Percentiles rank a stretch among this genome's conserved stretches.
phyloP scores from a whole-genome alignment of 1,140 invertebrate species.

The Bilobella aurantiaca region DNA sequence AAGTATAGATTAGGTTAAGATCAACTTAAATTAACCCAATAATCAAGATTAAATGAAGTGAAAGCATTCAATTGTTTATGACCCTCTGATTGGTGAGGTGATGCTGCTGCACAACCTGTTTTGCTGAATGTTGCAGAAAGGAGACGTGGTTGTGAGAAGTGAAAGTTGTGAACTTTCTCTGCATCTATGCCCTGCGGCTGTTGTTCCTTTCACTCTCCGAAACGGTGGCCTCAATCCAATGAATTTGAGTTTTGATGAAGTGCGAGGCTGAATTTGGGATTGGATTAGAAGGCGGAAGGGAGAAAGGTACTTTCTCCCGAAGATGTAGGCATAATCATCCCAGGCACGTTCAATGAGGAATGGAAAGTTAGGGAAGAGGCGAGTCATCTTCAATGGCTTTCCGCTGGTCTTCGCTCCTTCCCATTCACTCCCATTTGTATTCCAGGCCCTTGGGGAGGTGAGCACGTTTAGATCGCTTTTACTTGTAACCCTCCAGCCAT shows the following conservation, averaged over 20 bases:
- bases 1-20: too few species aligned
- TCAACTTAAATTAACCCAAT: too few species aligned
- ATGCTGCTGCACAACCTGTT: too few species aligned
- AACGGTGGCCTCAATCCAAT: neutral
- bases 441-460: neutral
- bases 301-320: too few species aligned
- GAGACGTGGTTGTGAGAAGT: neutral
- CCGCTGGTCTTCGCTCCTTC: neutral
- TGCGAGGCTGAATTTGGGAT: neutral
- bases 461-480: constrained; percentile 9
- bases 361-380: neutral
- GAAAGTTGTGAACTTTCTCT: neutral
- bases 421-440: neutral
- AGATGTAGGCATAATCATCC: neutral
- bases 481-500: neutral
- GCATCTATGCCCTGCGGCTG: neutral
- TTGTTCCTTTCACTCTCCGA: neutral
- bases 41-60: too few species aligned
- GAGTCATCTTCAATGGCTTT: neutral
- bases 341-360: neutral
- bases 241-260: constrained; percentile 1
- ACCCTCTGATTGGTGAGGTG: too few species aligned
- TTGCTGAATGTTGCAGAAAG: too few species aligned
- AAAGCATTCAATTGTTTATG: too few species aligned
- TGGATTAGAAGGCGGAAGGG: neutral